phyloP scores from a whole-genome alignment of 2,113 vertebrate genomes.

The Nerophis ophidion region DNA sequence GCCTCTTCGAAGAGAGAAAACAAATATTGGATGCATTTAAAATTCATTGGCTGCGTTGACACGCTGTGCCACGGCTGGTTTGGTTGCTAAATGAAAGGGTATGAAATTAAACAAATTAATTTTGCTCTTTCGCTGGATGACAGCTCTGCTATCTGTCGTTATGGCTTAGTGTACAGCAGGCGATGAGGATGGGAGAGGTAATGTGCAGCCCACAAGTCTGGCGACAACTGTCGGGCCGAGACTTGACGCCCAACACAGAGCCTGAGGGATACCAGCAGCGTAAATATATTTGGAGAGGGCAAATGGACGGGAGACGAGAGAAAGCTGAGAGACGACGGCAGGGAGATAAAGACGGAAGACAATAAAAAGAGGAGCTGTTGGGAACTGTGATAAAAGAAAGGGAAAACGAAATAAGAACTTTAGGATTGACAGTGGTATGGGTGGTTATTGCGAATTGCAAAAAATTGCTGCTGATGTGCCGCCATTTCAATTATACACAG shows the following conservation, averaged over 20 bases:
- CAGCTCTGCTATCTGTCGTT: constrained; percentile 38
- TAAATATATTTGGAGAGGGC: constrained; percentile 9
- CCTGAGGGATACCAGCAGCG: constrained; percentile 32
- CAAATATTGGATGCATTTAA: constrained; percentile 27
- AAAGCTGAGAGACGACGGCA: neutral
- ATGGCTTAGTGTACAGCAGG: constrained; percentile 24
- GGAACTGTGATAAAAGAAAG: constrained; percentile 5
- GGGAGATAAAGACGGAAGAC: constrained; percentile 12
- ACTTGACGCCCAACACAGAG: constrained; percentile 32
- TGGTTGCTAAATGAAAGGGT: constrained; percentile 54
- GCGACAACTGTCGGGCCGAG: constrained; percentile 47
- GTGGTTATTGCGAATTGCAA: constrained; percentile 50
- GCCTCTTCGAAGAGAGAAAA: constrained; percentile 16
- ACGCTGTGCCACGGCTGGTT: constrained; percentile 26
- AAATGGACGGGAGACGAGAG: constrained; percentile 12
- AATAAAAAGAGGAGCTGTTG: neutral
- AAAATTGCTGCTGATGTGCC: constrained; percentile 70
- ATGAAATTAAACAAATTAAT: constrained; percentile 73
- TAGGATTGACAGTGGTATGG: neutral
- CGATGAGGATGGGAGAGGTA: neutral
- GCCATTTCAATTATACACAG: constrained; percentile 75
- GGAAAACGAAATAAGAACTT: constrained; percentile 12
- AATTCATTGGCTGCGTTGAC: constrained; percentile 59
- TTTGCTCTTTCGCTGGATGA: constrained; percentile 53
- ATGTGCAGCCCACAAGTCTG: neutral